Conservation (phyloP, 2,797 vertebrate species). For the Arnoldichthys spilopterus region DNA sequence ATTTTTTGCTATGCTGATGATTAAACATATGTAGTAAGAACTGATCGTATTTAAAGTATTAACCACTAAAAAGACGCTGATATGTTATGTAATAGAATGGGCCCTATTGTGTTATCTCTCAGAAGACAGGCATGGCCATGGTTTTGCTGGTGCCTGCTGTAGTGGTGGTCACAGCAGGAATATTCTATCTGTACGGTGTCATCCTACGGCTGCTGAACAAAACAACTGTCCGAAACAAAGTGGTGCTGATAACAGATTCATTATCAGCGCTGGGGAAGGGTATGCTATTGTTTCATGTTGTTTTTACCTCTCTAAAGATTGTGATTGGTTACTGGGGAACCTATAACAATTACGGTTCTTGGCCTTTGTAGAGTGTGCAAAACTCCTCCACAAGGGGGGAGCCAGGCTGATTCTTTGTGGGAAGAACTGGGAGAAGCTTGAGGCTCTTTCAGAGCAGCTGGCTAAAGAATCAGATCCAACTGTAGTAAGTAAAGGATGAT, state of each 20-base stretch:
- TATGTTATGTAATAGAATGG: not conserved
- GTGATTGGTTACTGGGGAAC: not conserved
- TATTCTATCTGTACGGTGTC: constrained; percentile 85
- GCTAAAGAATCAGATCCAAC: constrained; percentile 84
- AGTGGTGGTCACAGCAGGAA: constrained; percentile 83
- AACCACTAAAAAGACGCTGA: not conserved
- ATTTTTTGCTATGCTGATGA: not conserved
- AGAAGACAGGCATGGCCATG: constrained; percentile 78
- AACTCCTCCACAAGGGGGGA: constrained; percentile 87
- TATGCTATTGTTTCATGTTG: constrained; percentile 61
- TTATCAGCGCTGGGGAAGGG: constrained; percentile 89
- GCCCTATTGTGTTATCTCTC: constrained; percentile 21
- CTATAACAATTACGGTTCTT: not conserved
- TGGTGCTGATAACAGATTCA: constrained; percentile 90
- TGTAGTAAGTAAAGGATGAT: constrained; percentile 70
- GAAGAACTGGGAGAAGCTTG: constrained; percentile 88
- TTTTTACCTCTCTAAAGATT: not conserved
- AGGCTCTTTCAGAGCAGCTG: constrained; percentile 83
- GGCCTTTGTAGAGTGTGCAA: constrained; percentile 82
- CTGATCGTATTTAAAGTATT: not conserved
- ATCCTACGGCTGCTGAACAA: constrained; percentile 82
- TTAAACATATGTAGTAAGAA: constrained; percentile 25
- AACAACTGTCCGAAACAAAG: constrained; percentile 89
- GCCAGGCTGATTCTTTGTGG: constrained; percentile 91
- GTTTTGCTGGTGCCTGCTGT: constrained; percentile 82